A percentile compares a stretch with the other conserved stretches of the same genome.
These are phyloP conservation scores for Armadillidium nasatum DNA, from an alignment of 1,140 invertebrate genomes.

Conservation along the genomic window DNA sequence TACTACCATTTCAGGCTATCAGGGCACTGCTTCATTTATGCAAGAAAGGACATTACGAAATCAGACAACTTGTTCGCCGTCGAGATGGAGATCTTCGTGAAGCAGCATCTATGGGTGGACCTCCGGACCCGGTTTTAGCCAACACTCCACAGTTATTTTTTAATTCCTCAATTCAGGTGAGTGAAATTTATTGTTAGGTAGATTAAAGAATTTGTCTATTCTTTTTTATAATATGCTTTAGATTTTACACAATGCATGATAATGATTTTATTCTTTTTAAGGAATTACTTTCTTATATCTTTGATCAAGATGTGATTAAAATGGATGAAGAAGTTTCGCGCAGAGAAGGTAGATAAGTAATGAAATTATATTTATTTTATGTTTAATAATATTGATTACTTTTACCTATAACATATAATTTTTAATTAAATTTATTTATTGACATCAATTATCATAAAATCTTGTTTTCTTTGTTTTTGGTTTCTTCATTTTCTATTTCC, in stretches of 20 bases:
- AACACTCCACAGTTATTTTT: constrained; percentile 17
- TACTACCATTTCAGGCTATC: not conserved
- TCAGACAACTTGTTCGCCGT: not conserved
- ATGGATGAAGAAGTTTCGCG: not conserved
- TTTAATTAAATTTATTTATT: too few species aligned
- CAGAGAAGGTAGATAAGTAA: too few species aligned
- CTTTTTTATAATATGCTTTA: not conserved
- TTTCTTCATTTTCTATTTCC: too few species aligned
- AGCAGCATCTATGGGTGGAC: not conserved
- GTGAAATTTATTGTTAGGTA: not conserved
- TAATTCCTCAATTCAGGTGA: constrained; percentile 17
- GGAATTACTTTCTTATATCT: constrained; percentile 4
- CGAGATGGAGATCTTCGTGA: constrained; percentile 16
- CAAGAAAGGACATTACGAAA: not conserved
- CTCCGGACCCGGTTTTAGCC: not conserved
- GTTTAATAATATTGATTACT: too few species aligned
- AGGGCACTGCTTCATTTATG: not conserved
- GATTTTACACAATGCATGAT: too few species aligned
- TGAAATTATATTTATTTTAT: too few species aligned
- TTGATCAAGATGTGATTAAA: constrained; percentile 11
- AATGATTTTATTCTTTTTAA: not conserved
- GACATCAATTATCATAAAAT: too few species aligned
- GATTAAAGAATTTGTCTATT: not conserved
- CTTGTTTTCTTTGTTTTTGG: too few species aligned
- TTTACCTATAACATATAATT: too few species aligned